Percentiles rank a stretch among this genome's conserved stretches.
phyloP scores from a whole-genome alignment of 2,113 vertebrate genomes.

The Murina feae region DNA sequence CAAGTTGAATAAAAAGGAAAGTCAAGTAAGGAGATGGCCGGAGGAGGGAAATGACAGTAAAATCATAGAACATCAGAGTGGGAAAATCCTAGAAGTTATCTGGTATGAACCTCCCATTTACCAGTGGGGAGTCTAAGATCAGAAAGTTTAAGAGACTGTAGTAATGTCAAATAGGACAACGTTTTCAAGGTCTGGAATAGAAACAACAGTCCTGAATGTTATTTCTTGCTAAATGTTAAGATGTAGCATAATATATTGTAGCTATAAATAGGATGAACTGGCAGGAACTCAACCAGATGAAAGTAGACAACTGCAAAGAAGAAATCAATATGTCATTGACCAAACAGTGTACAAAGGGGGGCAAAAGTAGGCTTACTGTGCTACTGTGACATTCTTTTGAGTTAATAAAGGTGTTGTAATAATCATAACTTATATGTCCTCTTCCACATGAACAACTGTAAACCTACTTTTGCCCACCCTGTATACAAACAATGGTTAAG shows the following conservation, averaged over 20 bases:
- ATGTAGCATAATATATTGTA: not conserved
- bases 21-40: not conserved
- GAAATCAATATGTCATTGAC: not conserved
- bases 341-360: not conserved
- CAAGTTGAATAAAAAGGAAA: not conserved
- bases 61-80: not conserved
- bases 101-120: not conserved
- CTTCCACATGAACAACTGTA: too few species aligned
- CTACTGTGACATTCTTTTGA: too few species aligned
- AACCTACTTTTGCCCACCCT: not conserved
- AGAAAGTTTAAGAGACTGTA: not conserved
- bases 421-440: too few species aligned
- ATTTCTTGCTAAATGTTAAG: not conserved
- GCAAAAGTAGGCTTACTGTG: too few species aligned
- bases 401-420: too few species aligned
- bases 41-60: not conserved
- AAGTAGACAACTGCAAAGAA: not conserved
- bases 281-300: not conserved
- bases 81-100: not conserved
- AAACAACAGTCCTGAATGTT: not conserved
- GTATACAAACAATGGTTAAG: not conserved
- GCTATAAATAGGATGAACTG: not conserved
- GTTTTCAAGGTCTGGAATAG: not conserved
- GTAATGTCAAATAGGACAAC: not conserved
- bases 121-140: not conserved